Base-by-base conservation (phyloP, 2,888 invertebrate species). In the Seira musarum region DNA sequence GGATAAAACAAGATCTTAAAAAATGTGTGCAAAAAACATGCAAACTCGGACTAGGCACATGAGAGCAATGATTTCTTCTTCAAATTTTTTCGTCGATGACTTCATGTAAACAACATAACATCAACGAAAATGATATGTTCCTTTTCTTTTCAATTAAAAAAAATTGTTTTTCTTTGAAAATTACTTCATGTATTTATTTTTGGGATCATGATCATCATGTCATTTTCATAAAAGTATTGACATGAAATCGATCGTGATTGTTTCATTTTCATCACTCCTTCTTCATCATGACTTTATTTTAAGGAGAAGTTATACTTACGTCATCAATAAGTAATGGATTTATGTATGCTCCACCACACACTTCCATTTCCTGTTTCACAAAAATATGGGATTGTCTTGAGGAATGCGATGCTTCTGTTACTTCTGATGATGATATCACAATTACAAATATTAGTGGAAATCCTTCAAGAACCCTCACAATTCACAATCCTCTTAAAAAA, bases 271-370 rank as follows among this genome's bases (percentile, higher is more conserved):
- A 30, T 30, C 30, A 8, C n/a, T n/a, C n/a, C n/a, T n/a, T 2
- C 30, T 5, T 30, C 3, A 5, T 30, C 30, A 30, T 30, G 30
- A 30, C 30, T 30, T 30, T 30, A 30, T 30, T 30, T 30, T 30
- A 30, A 8, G 30, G 3, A 30, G 30, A 2, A 30, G n/a, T n/a
- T 21, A 10, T 8, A 78, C 78, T 79, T 79, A 79, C 79, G 68
- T 73, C 72, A 79, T 79, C 79, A 61, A 79, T 72, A 79, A 79
- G 72, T 61, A 79, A 73, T 25, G 79, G 79, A 35, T 79, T 79
- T 61, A 79, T 79, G 40, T 67, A 24, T 53, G 61, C 22, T 19
- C 68, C 60, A 63, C 60, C 30, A 21, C 66, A 78, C 67, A 79
- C 72, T 72, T 79, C 79, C 79, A 79, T 79, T 79, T 79, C 79